Evolutionary conservation across 2,888 invertebrate genomes (phyloP).

Genomic region (Eristalis intricaria): DNA sequence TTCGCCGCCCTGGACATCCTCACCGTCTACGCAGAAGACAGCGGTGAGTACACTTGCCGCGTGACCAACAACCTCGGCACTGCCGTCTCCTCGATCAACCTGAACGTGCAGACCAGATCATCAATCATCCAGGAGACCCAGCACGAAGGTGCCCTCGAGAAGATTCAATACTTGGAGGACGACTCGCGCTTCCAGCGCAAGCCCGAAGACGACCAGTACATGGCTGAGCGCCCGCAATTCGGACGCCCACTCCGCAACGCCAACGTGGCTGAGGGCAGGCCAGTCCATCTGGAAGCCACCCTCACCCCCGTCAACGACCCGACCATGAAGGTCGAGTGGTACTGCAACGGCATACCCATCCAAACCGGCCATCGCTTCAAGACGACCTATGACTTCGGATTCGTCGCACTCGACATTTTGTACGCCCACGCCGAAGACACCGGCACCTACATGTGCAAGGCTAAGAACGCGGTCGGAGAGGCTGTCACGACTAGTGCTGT

Average conservation of each 20-base stretch:
- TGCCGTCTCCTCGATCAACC: conserved; percentile 90
- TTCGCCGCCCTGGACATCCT: conserved; percentile 97
- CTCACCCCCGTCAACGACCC: conserved; percentile 98
- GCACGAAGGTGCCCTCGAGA: conserved; percentile 95
- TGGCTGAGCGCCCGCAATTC: conserved; percentile 94
- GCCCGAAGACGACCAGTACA: conserved; percentile 87
- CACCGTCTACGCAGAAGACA: conserved; percentile 96
- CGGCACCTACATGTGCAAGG: conserved; percentile 98
- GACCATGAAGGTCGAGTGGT: conserved; percentile 99
- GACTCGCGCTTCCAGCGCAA: conserved; percentile 89
- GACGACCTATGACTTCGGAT: conserved; percentile 98
- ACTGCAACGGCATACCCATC: conserved; percentile 95
- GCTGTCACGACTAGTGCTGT: conserved; percentile 96
- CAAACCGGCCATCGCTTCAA: conserved; percentile 97
- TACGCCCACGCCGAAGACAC: conserved; percentile 98
- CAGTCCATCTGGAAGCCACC: conserved; percentile 96
- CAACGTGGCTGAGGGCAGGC: conserved; percentile 91
- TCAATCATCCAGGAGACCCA: conserved; percentile 94
- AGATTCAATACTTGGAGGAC: conserved; percentile 95
- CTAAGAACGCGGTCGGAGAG: conserved; percentile 96
- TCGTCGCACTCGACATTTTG: conserved; percentile 96
- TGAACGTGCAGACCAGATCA: conserved; percentile 91
- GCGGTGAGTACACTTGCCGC: conserved; percentile 94
- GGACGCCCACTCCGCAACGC: conserved; percentile 93
- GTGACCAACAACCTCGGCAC: conserved; percentile 93